Base-by-base conservation (phyloP, 2,888 invertebrate genomes). In the Tridacna gigas region DNA sequence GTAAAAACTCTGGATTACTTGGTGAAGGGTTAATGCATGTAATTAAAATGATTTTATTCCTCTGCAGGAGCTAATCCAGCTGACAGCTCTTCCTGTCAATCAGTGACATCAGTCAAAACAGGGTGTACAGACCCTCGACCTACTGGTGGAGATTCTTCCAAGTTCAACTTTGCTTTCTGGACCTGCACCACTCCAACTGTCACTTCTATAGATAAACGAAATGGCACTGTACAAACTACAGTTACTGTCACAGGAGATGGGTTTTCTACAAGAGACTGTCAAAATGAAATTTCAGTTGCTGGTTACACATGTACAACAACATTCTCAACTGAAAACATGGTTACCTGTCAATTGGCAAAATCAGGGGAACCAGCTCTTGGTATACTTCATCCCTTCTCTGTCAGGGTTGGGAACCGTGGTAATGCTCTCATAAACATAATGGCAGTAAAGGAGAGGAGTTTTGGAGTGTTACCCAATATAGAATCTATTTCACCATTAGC, bases 271-370 rank as follows among this genome's bases (percentile, higher is more conserved):
- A 81, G 78, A 7, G 60, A 71, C 0, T 91, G 91, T 77, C 89
- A 91, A 67, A 91, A 92, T 76, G 91, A 91, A 74, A 84, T 92
- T n/a, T 79, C 7, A 0, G 85, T 91, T 69, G 90, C 88, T 13
- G 83, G 80, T 51, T 82, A 77, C 22, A 47, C 67, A 3, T 89
- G 89, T 74, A 60, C 28, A 20, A 87, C 88, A 4, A 71, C 75
- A 0, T 61, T 77, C 0, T 76, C 88, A 3, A 76, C 84, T 20
- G 77, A 78, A 4, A 60, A 66, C 11, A 37, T 66, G 15, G 47
- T 90, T 20, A 77, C 73, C 9, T 89, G 89, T 60, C 80, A 28
- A 1, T 74, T 90, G 25, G 86, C 77, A 15, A 83, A 85, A 15
- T 20, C 66, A 11, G 82, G 65, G 15, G 71, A 80, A 63, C 89